phyloP scores from a whole-genome alignment of 2,113 vertebrate species.

The Tringa solitaria region DNA sequence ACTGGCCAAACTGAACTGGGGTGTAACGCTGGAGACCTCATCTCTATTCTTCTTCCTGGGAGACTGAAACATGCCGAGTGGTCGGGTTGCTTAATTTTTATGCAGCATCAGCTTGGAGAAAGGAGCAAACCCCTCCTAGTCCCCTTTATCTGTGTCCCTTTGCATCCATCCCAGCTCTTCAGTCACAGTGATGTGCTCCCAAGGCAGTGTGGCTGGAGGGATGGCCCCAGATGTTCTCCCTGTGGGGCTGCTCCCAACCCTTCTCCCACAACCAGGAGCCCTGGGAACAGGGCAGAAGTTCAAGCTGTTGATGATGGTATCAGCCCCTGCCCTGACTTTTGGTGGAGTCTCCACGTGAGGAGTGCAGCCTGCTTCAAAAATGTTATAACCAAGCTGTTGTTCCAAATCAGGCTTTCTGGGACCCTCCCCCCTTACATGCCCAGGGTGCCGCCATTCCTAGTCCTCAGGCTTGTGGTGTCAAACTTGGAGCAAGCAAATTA shows the following conservation, averaged over 20 bases:
- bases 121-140: not conserved
- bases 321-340: not conserved
- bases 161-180: not conserved
- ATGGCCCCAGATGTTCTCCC: not conserved
- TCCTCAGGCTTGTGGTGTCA: not conserved
- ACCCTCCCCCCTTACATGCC: not conserved
- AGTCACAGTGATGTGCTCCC: not conserved
- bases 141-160: not conserved
- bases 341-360: not conserved
- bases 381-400: not conserved
- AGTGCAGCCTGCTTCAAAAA: not conserved
- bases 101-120: not conserved
- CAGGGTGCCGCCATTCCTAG: not conserved
- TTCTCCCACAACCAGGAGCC: not conserved
- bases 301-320: not conserved
- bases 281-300: not conserved
- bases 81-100: not conserved
- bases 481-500: not conserved
- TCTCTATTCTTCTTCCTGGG: not conserved
- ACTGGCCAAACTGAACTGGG: not conserved
- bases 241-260: not conserved
- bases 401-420: fast-evolving
- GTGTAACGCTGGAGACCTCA: not conserved
- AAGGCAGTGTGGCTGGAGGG: not conserved
- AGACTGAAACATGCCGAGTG: not conserved